These are phyloP conservation scores for Fregetta grallaria DNA, from an alignment of 2,113 vertebrate species.

Conservation along the genomic window DNA sequence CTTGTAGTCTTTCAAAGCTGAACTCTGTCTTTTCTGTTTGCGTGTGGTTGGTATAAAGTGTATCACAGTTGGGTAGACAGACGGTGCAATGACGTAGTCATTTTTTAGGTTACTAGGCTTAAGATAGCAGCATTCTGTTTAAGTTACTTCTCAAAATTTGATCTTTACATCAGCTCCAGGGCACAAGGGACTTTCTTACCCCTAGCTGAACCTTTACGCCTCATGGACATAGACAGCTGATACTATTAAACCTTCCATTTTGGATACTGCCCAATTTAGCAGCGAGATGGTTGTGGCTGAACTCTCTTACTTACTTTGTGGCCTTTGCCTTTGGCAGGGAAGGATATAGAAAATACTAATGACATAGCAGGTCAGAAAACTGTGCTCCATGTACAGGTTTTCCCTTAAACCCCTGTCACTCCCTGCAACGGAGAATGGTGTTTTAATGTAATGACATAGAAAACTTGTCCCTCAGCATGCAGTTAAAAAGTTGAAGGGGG, in stretches of 20 bases:
- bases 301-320: not conserved
- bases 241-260: conserved; percentile 18
- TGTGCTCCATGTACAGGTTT: not conserved
- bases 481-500: not conserved
- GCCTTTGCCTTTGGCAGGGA: not conserved
- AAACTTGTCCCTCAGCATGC: not conserved
- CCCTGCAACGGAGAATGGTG: not conserved
- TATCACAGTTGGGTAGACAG: not conserved
- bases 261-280: conserved; percentile 8
- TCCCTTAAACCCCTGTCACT: not conserved
- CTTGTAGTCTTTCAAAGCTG: not conserved
- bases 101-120: not conserved
- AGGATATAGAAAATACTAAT: not conserved
- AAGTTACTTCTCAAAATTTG: conserved; percentile 15
- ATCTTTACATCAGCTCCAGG: not conserved
- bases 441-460: not conserved
- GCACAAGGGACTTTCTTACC: conserved; percentile 57
- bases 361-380: not conserved
- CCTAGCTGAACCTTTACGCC: conserved; percentile 27
- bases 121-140: conserved; percentile 1
- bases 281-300: not conserved
- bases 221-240: not conserved
- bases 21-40: not conserved
- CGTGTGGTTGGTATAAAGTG: not conserved
- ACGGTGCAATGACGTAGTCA: not conserved